Evolutionary conservation across 1,140 invertebrate genomes (phyloP), one percentile per base, ranked within the genome.

Genomic region (Periplaneta americana): DNA sequence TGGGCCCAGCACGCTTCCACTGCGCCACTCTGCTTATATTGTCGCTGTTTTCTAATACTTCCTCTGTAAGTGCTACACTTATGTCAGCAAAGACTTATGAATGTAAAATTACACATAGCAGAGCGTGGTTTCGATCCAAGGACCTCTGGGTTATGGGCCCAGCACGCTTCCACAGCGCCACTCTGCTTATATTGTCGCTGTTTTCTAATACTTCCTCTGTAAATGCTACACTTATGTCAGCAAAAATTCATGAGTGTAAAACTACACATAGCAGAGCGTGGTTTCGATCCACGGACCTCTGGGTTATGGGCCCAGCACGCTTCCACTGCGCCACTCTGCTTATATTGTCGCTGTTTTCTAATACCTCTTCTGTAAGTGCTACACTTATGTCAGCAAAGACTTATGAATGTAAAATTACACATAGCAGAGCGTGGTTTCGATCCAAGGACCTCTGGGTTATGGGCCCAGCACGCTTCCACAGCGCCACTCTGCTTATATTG

Each of bases 401-500:
- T n/a, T n/a, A n/a, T n/a, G n/a, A n/a, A n/a, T n/a, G n/a, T n/a
- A n/a, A n/a, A n/a, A n/a, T n/a, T n/a, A n/a, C n/a, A n/a, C n/a
- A n/a, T 83, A 83, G 80, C 80, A 81, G 80, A 81, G 80, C 80
- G 80, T 81, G 80, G 80, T 81, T 81, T 81, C 80, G 80, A 81
- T 81, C 80, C 80, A 81, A 34, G 80, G 80, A 81, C 80, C 80
- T 81, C 80, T 81, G 80, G 80, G 80, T 81, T 81, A 81, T 81
- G 80, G 80, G 80, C 80, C 80, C 80, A 81, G 80, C 80, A 81
- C 80, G 80, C 80, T 81, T 81, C 80, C 80, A 78, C 80, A 79
- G 80, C 80, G 80, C 80, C 80, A 81, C 80, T 81, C 80, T 81
- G 80, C 80, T 81, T n/a, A n/a, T n/a, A n/a, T n/a, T n/a, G n/a